Evolutionary conservation across 2,888 invertebrate species (phyloP).

Genomic region (Apamea crenata): DNA sequence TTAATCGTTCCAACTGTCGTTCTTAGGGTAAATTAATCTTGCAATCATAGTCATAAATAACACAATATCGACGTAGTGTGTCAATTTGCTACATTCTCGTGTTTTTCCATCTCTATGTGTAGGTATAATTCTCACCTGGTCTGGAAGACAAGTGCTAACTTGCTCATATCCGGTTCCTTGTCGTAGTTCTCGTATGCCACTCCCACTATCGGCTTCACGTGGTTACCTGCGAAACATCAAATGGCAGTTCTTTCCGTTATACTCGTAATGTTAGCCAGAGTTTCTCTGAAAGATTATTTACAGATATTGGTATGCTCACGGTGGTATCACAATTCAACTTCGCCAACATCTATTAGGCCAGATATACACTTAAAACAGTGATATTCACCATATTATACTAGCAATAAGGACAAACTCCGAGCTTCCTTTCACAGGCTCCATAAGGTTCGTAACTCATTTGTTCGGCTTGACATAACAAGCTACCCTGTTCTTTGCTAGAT

Average conservation of each 20-base stretch:
- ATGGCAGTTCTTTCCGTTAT: neutral
- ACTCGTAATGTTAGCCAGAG: neutral
- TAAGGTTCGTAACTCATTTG: neutral
- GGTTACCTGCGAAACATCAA: conserved; percentile 47
- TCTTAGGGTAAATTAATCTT: neutral
- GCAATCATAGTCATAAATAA: neutral
- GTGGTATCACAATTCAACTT: neutral
- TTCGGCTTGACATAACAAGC: neutral
- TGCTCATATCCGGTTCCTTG: conserved; percentile 59
- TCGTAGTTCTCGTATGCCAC: conserved; percentile 54
- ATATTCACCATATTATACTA: neutral
- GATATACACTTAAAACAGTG: neutral
- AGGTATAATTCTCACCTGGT: conserved; percentile 51
- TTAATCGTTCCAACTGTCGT: neutral
- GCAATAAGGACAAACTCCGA: neutral
- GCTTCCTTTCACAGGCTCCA: neutral
- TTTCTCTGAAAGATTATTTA: neutral
- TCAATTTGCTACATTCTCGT: neutral
- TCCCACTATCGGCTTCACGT: conserved; percentile 55
- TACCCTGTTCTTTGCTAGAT: neutral
- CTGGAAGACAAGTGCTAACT: conserved; percentile 58
- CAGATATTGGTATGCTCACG: neutral
- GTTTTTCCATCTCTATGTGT: neutral
- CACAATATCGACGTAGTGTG: neutral
- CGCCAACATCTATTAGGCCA: neutral